Evolutionary conservation across 1,140 invertebrate genomes (phyloP).

Genomic region (Musca vetustissima): DNA sequence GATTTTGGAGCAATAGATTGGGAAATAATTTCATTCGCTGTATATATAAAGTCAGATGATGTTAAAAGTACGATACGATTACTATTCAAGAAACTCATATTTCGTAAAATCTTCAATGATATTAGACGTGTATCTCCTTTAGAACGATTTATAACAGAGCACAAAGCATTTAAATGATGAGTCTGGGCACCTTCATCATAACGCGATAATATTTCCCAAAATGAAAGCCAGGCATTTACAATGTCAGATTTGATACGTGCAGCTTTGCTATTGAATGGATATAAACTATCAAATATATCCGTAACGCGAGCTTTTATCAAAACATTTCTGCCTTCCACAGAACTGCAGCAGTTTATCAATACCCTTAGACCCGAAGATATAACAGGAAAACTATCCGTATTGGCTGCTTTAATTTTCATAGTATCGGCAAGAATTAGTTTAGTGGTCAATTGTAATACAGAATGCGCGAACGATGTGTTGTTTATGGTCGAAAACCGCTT

Average conservation of each 20-base stretch:
- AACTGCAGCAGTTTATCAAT: conserved; percentile 46
- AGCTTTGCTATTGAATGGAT: conserved; percentile 55
- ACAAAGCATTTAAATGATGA: conserved; percentile 38
- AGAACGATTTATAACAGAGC: conserved; percentile 30
- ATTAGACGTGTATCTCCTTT: conserved; percentile 31
- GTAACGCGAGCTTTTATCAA: conserved; percentile 50
- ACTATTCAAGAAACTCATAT: conserved; percentile 41
- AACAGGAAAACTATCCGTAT: conserved; percentile 17
- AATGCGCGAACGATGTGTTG: conserved; percentile 28
- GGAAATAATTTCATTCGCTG: conserved; percentile 35
- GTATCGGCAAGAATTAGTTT: conserved; percentile 43
- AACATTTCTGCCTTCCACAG: conserved; percentile 39
- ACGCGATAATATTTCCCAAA: conserved; percentile 55
- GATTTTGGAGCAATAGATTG: conserved; percentile 13
- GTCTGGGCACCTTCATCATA: conserved; percentile 51
- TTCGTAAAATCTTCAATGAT: conserved; percentile 43
- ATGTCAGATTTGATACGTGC: conserved; percentile 54
- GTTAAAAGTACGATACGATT: conserved; percentile 38
- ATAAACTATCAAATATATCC: conserved; percentile 46
- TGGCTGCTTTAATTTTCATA: conserved; percentile 33
- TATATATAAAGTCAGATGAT: conserved; percentile 31
- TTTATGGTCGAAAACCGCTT: conserved; percentile 35
- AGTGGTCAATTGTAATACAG: conserved; percentile 41
- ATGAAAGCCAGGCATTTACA: conserved; percentile 56
- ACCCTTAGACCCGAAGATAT: conserved; percentile 35